A percentile compares a stretch with the other conserved stretches of the same genome.
phyloP scores from a whole-genome alignment of 1,140 invertebrate species.

The Lasioglossum albipes region DNA sequence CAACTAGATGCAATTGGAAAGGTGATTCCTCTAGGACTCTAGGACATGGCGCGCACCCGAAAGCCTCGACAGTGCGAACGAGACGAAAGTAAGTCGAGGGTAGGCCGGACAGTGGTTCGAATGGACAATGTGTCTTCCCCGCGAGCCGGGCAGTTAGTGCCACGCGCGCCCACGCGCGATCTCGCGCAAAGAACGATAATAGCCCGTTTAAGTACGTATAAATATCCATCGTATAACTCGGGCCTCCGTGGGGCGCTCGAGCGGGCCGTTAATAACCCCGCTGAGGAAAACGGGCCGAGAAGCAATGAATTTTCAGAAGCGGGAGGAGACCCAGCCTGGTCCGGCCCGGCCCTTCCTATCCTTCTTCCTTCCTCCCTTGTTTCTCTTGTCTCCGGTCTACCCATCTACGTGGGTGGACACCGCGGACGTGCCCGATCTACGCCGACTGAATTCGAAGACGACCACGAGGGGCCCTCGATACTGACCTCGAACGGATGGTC shows the following conservation, averaged over 20 bases:
- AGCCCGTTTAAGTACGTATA: constrained; percentile 50
- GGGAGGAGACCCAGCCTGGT: neutral
- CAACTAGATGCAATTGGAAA: too few relatives aligned
- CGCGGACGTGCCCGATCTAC: constrained; percentile 33
- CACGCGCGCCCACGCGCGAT: constrained; percentile 47
- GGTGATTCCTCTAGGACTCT: too few relatives aligned
- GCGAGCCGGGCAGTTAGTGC: constrained; percentile 32
- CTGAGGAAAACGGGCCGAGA: constrained; percentile 33
- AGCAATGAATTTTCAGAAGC: constrained; percentile 53
- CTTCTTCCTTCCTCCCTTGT: neutral
- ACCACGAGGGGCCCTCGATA: constrained; percentile 6
- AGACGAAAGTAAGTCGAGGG: neutral
- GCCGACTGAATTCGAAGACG: constrained; percentile 34
- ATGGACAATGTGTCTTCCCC: constrained; percentile 21
- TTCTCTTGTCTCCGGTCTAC: too few relatives aligned
- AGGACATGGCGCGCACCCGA: too few relatives aligned
- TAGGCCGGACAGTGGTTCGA: constrained; percentile 22
- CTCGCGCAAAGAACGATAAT: constrained; percentile 49
- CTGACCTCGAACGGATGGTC: constrained; percentile 17
- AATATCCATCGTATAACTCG: constrained; percentile 47
- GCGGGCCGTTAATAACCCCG: constrained; percentile 43
- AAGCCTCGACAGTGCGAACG: neutral
- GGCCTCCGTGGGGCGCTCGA: constrained; percentile 35
- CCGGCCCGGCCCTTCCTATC: neutral
- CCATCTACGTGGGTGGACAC: constrained; percentile 37